Conservation (phyloP, 1,140 invertebrate species). For the Belonocnema kinseyi region DNA sequence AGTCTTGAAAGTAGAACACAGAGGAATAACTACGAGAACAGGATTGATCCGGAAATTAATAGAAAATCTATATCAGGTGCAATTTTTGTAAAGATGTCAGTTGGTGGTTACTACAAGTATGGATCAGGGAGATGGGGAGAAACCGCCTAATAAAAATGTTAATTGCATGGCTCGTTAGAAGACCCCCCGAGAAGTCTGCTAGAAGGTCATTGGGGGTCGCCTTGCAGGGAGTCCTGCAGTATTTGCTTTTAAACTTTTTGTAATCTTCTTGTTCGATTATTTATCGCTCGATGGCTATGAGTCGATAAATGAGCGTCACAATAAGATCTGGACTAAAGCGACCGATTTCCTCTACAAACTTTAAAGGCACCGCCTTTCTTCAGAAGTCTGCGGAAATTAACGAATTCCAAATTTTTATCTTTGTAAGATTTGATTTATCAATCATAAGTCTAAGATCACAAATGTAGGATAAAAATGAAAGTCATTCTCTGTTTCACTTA, state of each 20-base stretch:
- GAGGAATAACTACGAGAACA: too few relatives aligned
- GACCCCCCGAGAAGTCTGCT: constrained; percentile 69
- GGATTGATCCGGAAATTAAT: too few relatives aligned
- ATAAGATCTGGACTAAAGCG: constrained; percentile 59
- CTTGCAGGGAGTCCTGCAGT: constrained; percentile 69
- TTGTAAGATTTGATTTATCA: too few relatives aligned
- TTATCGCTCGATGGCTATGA: constrained; percentile 59
- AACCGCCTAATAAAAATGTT: constrained; percentile 74
- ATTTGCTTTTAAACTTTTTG: constrained; percentile 62
- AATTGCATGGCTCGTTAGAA: constrained; percentile 74
- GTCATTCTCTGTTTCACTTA: too few relatives aligned
- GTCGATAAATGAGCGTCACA: constrained; percentile 46
- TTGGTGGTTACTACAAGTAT: not conserved
- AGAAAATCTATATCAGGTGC: too few relatives aligned
- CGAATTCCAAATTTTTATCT: too few relatives aligned
- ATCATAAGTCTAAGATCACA: too few relatives aligned
- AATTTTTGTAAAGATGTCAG: not conserved
- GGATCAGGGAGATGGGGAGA: constrained; percentile 9
- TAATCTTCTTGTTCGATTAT: constrained; percentile 59
- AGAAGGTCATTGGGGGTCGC: constrained; percentile 72
- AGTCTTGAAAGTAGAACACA: too few relatives aligned
- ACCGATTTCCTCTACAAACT: constrained; percentile 44
- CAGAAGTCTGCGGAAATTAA: too few relatives aligned
- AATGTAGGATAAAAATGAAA: too few relatives aligned
- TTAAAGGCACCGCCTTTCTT: constrained; percentile 22